Evolutionary conservation across 2,888 invertebrate genomes (phyloP), one percentile per base, ranked within the genome.

Genomic region (Calliopum simillimum): DNA sequence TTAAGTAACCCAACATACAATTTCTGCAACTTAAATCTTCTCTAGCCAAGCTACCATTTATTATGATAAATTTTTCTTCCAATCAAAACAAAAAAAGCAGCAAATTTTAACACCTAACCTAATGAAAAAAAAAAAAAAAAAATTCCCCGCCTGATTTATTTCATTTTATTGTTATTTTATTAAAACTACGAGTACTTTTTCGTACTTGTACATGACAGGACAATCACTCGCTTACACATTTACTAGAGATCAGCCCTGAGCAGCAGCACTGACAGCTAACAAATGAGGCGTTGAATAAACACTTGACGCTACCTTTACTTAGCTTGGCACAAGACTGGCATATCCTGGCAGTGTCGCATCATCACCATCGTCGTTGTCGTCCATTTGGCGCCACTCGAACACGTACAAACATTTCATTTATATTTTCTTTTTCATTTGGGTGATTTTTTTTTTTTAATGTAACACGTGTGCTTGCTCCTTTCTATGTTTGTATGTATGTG

Each of bases 211-310:
- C 53, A 53, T 23, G 53, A 23, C 53, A 53, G 53, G 11, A 53
- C 19, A 53, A 53, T 53, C 53, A 53, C 53, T 53, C 19, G 53
- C 23, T 53, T 23, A 53, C 53, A 53, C 53, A 53, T 53, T 53
- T 53, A 23, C 23, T 53, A 53, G 19, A 53, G 23, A 53, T 53
- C 53, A 53, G 53, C 53, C 16, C 13, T 53, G 33, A 33, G 53
- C 23, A 53, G 6, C 53, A 53, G 59, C 33, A 33, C 51, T 51
- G 64, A 65, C 65, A 65, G 55, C 65, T 43, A 53, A 55, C 65
- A 65, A 65, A 65, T 65, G 65, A 65, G 65, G 65, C 53, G 55
- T 55, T 47, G 25, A 56, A 21, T 25, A 41, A 63, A 49, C 47
- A 63, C 49, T 33, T 63, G 14, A 14, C 12, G 25, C 14, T 33